phyloP scores from a whole-genome alignment of 2,888 invertebrate genomes.

The Nomada hirtipes region DNA sequence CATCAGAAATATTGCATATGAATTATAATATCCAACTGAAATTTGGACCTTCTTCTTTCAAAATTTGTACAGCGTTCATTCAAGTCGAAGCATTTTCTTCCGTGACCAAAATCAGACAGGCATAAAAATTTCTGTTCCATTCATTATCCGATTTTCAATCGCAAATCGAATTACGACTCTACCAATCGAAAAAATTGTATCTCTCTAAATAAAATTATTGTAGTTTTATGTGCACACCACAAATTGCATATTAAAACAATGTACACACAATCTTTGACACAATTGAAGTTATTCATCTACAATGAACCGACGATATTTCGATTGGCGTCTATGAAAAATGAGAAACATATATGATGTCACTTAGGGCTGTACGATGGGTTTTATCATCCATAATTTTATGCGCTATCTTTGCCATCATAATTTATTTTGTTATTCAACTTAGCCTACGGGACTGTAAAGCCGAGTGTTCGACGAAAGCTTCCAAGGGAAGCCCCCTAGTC shows the following conservation, averaged over 20 bases:
- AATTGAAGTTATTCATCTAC: slow-evolving; percentile 4
- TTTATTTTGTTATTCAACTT: slow-evolving; percentile 42
- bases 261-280: slow-evolving; percentile 4
- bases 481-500: too few species aligned
- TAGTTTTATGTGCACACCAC: not conserved
- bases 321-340: not conserved
- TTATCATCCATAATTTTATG: slow-evolving; percentile 53
- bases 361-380: slow-evolving; percentile 53
- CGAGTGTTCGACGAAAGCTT: too few species aligned
- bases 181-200: not conserved
- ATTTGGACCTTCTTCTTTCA: too few species aligned
- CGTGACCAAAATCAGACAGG: too few species aligned
- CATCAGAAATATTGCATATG: too few species aligned
- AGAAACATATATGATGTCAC: slow-evolving; percentile 40
- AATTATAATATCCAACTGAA: too few species aligned
- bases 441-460: slow-evolving; percentile 9
- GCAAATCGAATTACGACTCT: too few species aligned
- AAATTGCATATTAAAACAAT: slow-evolving; percentile 23
- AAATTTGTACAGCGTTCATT: too few species aligned
- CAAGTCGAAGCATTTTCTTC: too few species aligned
- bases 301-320: not conserved
- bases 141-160: too few species aligned
- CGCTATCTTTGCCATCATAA: slow-evolving; percentile 44
- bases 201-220: too few species aligned
- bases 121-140: too few species aligned